Percentiles rank a stretch among this genome's conserved stretches.
Conservation (phyloP, 2,888 invertebrate genomes). For the Chrysodeixis includens region DNA sequence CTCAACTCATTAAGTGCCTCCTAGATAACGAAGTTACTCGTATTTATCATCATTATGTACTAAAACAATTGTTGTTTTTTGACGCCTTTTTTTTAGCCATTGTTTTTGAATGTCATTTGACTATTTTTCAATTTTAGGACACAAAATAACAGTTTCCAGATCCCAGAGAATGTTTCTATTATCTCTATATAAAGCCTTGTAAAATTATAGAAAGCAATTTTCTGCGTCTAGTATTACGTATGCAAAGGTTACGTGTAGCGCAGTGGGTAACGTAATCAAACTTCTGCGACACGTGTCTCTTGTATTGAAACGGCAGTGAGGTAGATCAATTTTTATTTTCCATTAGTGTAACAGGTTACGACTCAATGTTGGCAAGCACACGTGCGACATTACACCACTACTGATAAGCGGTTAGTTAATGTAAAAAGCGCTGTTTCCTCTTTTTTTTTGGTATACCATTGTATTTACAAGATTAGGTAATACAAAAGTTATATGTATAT, state of each 20-base stretch:
- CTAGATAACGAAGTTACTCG: too few species aligned
- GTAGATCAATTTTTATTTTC: slow-evolving; percentile 25
- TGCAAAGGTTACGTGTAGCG: background rate
- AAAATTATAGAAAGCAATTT: background rate
- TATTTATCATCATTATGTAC: too few species aligned
- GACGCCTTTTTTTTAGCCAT: too few species aligned
- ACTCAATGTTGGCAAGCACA: slow-evolving; percentile 3
- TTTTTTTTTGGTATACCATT: background rate
- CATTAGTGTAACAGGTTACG: slow-evolving; percentile 15
- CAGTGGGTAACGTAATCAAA: slow-evolving; percentile 20
- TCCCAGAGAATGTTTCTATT: too few species aligned
- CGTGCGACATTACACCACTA: slow-evolving; percentile 3
- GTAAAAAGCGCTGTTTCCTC: background rate
- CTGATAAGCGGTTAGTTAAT: background rate
- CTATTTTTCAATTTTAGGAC: too few species aligned
- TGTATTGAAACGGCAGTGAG: slow-evolving; percentile 21
- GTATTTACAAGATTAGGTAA: background rate
- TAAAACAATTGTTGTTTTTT: too few species aligned
- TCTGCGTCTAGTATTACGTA: background rate
- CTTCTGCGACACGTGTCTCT: slow-evolving; percentile 10
- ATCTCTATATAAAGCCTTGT: background rate
- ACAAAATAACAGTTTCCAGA: too few species aligned
- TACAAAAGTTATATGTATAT: too few species aligned
- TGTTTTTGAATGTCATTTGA: too few species aligned
- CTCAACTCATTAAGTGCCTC: too few species aligned